A percentile compares a stretch with the other conserved stretches of the same genome.
Conservation (phyloP, 2,113 vertebrate genomes). For the Rhinoptilus africanus region DNA sequence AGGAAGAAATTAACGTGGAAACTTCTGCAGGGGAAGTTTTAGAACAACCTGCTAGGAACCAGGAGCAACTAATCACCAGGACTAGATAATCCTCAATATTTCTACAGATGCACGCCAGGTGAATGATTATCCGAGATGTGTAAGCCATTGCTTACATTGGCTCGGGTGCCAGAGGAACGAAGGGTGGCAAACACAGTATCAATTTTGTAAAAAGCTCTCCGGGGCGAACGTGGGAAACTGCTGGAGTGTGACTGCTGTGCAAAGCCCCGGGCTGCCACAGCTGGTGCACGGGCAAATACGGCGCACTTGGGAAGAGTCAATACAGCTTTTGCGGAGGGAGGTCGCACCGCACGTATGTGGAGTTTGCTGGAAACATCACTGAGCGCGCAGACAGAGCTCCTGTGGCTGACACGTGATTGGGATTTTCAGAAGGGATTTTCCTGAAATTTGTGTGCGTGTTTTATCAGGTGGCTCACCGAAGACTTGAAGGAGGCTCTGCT, state of each 20-base stretch:
- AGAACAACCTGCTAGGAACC: background rate
- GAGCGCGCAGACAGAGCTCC: background rate
- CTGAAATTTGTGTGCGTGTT: background rate
- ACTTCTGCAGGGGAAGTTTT: background rate
- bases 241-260: background rate
- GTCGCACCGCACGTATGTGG: rapidly evolving
- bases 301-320: background rate
- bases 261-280: background rate
- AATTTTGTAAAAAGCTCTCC: background rate
- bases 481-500: background rate
- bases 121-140: background rate
- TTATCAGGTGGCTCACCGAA: background rate
- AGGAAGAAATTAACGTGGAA: background rate
- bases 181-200: background rate
- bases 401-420: rapidly evolving
- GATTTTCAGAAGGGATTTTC: background rate
- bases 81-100: background rate
- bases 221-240: background rate
- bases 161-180: background rate
- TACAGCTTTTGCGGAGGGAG: background rate
- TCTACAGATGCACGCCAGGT: background rate
- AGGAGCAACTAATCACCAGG: background rate
- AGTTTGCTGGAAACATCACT: background rate
- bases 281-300: background rate
- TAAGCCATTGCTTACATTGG: background rate